These are phyloP conservation scores for Sorex maritimensis DNA, from an alignment of 2,797 vertebrate species.

Conservation along the genomic window DNA sequence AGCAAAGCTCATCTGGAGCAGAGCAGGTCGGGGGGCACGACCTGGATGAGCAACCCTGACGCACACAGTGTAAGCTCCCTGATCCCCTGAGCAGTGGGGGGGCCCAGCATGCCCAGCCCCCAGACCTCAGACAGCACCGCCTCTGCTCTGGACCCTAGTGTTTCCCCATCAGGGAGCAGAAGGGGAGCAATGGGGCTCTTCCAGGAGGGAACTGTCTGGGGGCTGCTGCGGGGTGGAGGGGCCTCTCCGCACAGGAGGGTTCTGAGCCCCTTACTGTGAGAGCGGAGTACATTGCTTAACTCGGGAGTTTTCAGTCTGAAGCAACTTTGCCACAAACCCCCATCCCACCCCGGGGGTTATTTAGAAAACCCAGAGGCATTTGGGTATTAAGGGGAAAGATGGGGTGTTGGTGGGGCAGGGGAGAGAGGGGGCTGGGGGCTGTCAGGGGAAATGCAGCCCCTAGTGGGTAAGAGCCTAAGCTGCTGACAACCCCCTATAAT, in stretches of 20 bases:
- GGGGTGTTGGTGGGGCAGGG: too few relatives aligned
- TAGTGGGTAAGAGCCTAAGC: neutral
- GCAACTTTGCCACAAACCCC: neutral
- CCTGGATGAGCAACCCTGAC: constrained; percentile 49
- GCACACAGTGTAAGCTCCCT: constrained; percentile 15
- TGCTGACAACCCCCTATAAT: neutral
- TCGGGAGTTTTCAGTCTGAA: neutral
- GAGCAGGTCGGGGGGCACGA: constrained; percentile 45
- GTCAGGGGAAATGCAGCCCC: neutral
- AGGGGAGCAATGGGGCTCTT: neutral
- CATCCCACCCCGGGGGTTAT: neutral
- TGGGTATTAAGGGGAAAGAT: neutral
- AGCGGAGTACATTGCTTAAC: constrained; percentile 30
- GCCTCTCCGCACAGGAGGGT: neutral
- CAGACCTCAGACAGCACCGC: neutral
- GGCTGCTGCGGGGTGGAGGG: neutral
- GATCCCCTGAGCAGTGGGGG: constrained; percentile 36
- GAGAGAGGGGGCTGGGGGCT: neutral
- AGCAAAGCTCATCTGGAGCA: constrained; percentile 62
- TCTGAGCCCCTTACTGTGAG: neutral
- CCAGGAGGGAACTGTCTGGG: neutral
- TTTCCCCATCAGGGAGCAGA: neutral
- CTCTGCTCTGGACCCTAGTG: neutral
- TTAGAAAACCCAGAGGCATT: neutral
- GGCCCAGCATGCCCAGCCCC: neutral